A percentile compares a stretch with the other conserved stretches of the same genome.
These are phyloP conservation scores for Caenorhabditis sinica DNA, from an alignment of 2,888 invertebrate genomes.

Conservation along the genomic window DNA sequence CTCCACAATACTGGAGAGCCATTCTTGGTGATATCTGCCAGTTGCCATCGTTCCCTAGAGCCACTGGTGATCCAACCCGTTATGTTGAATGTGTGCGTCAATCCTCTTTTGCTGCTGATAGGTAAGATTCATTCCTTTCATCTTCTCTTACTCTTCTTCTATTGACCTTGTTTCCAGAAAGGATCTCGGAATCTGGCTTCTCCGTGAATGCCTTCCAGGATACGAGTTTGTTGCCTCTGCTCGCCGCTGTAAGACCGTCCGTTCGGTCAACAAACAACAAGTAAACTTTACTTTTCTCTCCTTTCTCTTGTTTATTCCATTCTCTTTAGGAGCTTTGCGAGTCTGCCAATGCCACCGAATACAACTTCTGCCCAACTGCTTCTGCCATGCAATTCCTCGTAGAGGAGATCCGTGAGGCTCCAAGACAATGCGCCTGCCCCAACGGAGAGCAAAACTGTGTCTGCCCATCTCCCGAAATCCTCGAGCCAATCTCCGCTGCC, in stretches of 20 bases:
- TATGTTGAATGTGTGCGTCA: slow-evolving; percentile 83
- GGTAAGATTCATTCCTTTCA: slow-evolving; percentile 65
- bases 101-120: slow-evolving; percentile 76
- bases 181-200: slow-evolving; percentile 83
- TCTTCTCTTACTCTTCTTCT: background rate
- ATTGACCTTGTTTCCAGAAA: slow-evolving; percentile 74
- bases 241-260: slow-evolving; percentile 80
- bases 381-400: slow-evolving; percentile 76
- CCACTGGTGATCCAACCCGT: slow-evolving; percentile 79
- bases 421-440: slow-evolving; percentile 80
- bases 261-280: slow-evolving; percentile 80
- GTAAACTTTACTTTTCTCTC: slow-evolving; percentile 32
- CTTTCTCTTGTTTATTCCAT: background rate
- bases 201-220: slow-evolving; percentile 81
- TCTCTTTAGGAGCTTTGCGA: slow-evolving; percentile 76
- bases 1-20: slow-evolving; percentile 81
- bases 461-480: slow-evolving; percentile 81
- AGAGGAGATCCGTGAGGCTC: slow-evolving; percentile 80
- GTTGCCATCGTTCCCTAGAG: slow-evolving; percentile 81
- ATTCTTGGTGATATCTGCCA: slow-evolving; percentile 83
- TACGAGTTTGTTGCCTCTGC: slow-evolving; percentile 82
- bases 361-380: slow-evolving; percentile 81
- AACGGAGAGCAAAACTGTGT: slow-evolving; percentile 81
- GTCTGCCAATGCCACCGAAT: slow-evolving; percentile 77
- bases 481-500: slow-evolving; percentile 78